Conservation (phyloP, 2,113 vertebrate genomes). For the Mungos mungo region DNA sequence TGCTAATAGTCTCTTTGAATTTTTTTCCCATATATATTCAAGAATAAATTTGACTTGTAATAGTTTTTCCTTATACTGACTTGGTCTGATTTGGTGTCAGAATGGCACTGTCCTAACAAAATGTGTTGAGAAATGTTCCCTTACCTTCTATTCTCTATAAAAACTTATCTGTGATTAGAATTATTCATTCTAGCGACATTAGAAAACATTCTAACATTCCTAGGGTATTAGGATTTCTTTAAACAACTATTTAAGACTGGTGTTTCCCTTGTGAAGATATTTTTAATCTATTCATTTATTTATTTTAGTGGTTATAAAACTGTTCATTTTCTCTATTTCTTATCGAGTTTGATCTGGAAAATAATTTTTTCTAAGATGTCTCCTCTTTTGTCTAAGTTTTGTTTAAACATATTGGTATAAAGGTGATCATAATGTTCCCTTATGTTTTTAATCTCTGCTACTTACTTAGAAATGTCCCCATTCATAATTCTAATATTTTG, state of each 20-base stretch:
- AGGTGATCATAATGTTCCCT: background rate
- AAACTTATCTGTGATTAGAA: background rate
- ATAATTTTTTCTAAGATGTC: background rate
- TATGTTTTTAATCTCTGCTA: background rate
- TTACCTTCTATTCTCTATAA: background rate
- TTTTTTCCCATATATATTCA: background rate
- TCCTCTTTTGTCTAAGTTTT: background rate
- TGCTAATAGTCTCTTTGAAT: background rate
- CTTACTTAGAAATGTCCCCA: background rate
- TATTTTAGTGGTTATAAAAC: background rate
- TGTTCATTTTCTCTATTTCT: background rate
- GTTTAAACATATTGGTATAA: background rate
- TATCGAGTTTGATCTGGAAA: background rate
- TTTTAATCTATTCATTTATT: background rate
- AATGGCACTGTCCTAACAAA: background rate
- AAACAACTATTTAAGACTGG: background rate
- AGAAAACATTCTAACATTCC: background rate
- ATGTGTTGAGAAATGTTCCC: background rate
- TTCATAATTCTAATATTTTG: background rate
- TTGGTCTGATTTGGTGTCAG: background rate
- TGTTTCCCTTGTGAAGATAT: background rate
- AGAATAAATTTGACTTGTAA: background rate
- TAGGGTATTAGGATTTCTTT: background rate
- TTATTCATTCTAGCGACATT: background rate
- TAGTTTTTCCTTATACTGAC: background rate